A percentile compares a stretch with the other conserved stretches of the same genome.
These are phyloP conservation scores for Parasteatoda tepidariorum DNA, from an alignment of 1,140 invertebrate genomes.

Conservation along the genomic window DNA sequence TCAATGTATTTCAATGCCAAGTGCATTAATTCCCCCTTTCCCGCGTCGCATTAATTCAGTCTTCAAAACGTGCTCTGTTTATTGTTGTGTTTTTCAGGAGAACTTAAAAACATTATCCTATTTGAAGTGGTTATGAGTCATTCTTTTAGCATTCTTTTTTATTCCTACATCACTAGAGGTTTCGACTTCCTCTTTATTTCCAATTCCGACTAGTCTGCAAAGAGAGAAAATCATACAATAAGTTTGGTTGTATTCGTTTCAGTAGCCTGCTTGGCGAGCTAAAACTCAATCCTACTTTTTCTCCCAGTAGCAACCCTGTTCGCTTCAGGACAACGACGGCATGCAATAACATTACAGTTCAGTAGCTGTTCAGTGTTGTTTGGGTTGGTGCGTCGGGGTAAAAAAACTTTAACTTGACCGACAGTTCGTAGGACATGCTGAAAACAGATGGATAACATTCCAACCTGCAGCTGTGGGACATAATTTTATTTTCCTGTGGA, in stretches of 20 bases:
- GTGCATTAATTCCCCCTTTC: too few species aligned
- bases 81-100: too few species aligned
- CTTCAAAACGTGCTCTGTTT: too few species aligned
- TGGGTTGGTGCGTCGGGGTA: not conserved
- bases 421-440: not conserved
- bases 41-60: too few species aligned
- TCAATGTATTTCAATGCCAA: too few species aligned
- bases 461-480: not conserved
- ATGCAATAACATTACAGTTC: constrained; percentile 29
- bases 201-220: constrained; percentile 17
- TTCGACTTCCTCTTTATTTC: constrained; percentile 20
- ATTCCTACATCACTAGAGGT: not conserved
- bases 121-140: constrained; percentile 5
- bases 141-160: not conserved
- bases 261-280: not conserved
- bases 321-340: not conserved
- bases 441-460: not conserved
- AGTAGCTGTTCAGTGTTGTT: constrained; percentile 23
- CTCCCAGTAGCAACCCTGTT: constrained; percentile 19
- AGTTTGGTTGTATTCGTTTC: not conserved
- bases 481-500: not conserved
- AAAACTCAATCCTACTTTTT: not conserved
- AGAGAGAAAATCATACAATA: not conserved
- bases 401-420: not conserved
- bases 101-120: too few species aligned